Conservation (phyloP, 2,113 vertebrate species). For the Indicator maculatus region DNA sequence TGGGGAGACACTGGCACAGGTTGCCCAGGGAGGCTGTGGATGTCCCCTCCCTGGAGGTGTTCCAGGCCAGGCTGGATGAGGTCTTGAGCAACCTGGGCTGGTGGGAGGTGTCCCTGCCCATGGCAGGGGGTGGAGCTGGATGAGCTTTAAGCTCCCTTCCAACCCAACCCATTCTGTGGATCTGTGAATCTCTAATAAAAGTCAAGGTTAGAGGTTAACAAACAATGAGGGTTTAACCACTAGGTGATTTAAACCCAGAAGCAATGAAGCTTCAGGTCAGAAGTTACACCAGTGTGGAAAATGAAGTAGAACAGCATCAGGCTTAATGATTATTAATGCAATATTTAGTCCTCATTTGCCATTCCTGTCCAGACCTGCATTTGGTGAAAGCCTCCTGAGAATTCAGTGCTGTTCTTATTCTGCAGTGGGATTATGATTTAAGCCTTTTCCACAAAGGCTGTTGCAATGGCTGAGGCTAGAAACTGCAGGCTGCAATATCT, state of each 20-base stretch:
- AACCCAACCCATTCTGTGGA: no score
- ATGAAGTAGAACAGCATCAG: background rate
- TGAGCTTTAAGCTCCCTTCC: no score
- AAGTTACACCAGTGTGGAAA: background rate
- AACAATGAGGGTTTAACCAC: no score
- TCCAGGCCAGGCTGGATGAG: no score
- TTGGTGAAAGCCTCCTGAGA: background rate
- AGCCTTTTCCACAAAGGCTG: background rate
- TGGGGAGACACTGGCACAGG: no score
- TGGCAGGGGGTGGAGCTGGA: no score
- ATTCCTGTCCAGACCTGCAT: background rate
- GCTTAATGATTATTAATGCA: constrained; percentile 12
- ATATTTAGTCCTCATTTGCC: constrained; percentile 7
- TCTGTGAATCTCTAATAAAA: background rate
- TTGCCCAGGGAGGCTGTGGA: no score
- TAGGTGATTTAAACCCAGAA: background rate
- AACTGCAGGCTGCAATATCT: background rate
- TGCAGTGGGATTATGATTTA: background rate
- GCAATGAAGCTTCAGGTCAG: background rate
- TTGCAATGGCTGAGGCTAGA: background rate
- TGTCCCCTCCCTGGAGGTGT: no score
- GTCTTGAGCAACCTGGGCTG: no score
- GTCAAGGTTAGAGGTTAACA: background rate
- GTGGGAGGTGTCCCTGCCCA: no score
- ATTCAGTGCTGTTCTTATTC: background rate